These are phyloP conservation scores for Pecten maximus DNA, from an alignment of 2,888 invertebrate species.

Conservation along the genomic window DNA sequence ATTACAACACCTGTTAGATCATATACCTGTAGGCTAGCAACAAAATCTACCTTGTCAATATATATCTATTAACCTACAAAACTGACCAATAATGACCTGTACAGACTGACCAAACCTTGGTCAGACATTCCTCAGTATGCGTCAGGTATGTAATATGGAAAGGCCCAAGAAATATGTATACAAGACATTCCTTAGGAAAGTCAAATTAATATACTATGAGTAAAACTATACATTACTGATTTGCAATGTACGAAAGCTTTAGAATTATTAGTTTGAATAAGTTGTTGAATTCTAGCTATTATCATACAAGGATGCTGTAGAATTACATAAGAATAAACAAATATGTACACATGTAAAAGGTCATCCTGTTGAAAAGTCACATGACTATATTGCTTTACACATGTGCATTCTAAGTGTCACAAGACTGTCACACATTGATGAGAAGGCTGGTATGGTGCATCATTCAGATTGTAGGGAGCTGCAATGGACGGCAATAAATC, in stretches of 20 bases:
- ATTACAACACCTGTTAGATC: neutral
- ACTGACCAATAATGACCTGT: neutral
- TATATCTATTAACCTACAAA: slow-evolving; percentile 8
- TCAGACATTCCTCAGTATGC: neutral
- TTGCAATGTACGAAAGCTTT: too few relatives aligned
- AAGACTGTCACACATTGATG: neutral
- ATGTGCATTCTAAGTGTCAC: neutral
- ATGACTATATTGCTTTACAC: slow-evolving; percentile 5
- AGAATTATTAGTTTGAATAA: too few relatives aligned
- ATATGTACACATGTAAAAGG: neutral
- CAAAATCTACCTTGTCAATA: slow-evolving; percentile 19
- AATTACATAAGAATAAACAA: neutral
- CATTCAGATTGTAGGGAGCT: neutral
- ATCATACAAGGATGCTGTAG: too few relatives aligned
- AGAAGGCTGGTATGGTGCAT: neutral
- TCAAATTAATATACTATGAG: neutral
- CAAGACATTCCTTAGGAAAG: neutral
- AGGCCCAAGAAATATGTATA: neutral
- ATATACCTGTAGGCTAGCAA: neutral
- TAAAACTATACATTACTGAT: neutral
- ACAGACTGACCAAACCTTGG: neutral
- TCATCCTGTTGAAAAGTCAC: neutral
- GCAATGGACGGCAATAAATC: neutral
- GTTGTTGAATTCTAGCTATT: too few relatives aligned
- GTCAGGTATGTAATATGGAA: neutral